Evolutionary conservation across 2,113 vertebrate species (phyloP), one percentile per base, ranked within the genome.

Genomic region (Tupaia tana): DNA sequence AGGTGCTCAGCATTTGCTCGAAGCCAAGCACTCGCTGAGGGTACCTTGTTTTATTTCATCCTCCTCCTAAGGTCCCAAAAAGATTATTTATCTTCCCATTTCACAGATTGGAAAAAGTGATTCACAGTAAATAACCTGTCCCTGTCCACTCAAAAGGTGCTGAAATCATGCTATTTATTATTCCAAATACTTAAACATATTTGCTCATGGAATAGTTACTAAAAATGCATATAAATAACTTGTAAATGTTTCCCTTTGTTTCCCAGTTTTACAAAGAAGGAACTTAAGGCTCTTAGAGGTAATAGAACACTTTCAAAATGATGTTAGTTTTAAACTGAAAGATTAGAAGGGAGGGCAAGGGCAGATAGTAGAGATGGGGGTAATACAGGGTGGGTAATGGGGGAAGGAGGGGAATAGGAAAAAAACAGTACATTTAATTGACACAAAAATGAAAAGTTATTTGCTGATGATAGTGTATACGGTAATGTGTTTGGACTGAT

Each of bases 1-100:
- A 56, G 6, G 20, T 2, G 8, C 9, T 7, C 2, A 5, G n/a
- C 0, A 20, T 52, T 3, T 22, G 29, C 52, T 25, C 81, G 34
- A 27, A 78, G 63, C 24, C 12, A 3, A 13, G 58, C 9, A 1
- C 31, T 12, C 9, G 4, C 19, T 27, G 8, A 24, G 13, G 29
- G 63, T 1, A 2, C 12, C 34, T 27, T 64, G 0, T 66, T 31
- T 73, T 69, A 5, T 80, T 67, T 18, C 14, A 75, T 31, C 7
- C 11, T 73, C 43, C 20, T 3, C 7, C 4, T 9, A 85, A 31
- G 54, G 15, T 69, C 59, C 54, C 77, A 63, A 69, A 88, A 63
- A 14, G 77, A 2, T 24, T 43, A 10, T 31, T 31, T 20, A 27
- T 66, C 71, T n/a, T 31, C 69, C 52, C 6, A 1, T 25, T 89